Evolutionary conservation across 2,113 vertebrate genomes (phyloP), one percentile per base, ranked within the genome.

Genomic region (Capreolus pygargus): DNA sequence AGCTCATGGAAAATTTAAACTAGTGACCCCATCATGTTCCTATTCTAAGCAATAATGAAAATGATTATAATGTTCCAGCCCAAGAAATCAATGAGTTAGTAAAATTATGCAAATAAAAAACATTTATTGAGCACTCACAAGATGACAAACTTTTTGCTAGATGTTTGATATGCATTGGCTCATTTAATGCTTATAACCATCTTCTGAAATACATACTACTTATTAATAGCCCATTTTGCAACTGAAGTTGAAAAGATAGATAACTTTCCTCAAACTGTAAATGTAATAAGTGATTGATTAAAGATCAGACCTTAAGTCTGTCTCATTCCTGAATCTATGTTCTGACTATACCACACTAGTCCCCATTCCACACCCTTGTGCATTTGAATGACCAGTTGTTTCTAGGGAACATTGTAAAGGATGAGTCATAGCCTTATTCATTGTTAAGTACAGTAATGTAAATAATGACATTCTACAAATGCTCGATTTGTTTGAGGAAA

Each of bases 11-110:
- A 95, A 95, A 25, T 23, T 39, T 81, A 89, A 86, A 86, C 43
- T 61, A 19, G 47, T 88, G 16, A 84, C 39, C 39, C 12, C 30
- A 95, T 79, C 11, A 93, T 45, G 33, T 91, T 57, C 4, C 45
- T 61, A 61, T 27, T 93, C 36, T 82, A 67, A 98, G 12, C 10
- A 95, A 85, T 86, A 94, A 84, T 76, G n/a, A 91, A 97, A 95
- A 96, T 78, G 6, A 89, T 74, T 95, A 19, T 3, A 91, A 36
- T 6, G 13, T 9, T 45, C 36, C 16, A 83, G 21, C 21, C 36
- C 50, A 93, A 76, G 43, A 89, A 92, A 87, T 96, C 76, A 87
- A 36, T 58, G 15, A 90, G 74, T 95, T 74, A 96, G 27, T 81
- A 92, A 94, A 84, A 76, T 70, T 82, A 92, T 81, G 13, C 87